Base-by-base conservation (phyloP, 2,888 invertebrate genomes). In the Pantelozetes paolii region DNA sequence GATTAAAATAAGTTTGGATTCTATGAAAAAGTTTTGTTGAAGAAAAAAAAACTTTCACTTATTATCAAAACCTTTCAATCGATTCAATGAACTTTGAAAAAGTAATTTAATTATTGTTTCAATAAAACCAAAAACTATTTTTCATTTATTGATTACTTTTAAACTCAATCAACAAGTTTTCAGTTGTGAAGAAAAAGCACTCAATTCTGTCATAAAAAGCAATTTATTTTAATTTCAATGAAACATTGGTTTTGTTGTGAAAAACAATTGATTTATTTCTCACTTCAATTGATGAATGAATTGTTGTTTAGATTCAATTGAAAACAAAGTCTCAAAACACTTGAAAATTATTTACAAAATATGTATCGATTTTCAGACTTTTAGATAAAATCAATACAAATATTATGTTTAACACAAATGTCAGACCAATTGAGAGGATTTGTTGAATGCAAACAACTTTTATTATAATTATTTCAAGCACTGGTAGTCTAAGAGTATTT, bases 101-200 rank as follows among this genome's bases (percentile, higher is more conserved):
- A n/a, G n/a, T n/a, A n/a, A n/a, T n/a, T n/a, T n/a, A n/a, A n/a
- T n/a, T n/a, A n/a, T n/a, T n/a, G n/a, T 45, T 45, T 45, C 15
- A 45, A 45, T 2, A 45, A 13, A n/a, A 45, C 15, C 5, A n/a
- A 45, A 45, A 45, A 45, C 13, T 40, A 18, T 13, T 40, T 40
- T 40, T 13, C 40, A 40, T 40, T 40, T 13, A 40, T 40, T 40
- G 40, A 40, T 9, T 13, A 40, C 8, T 40, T n/a, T 45, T 45
- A n/a, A n/a, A n/a, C n/a, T 45, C 45, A 45, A 18, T 45, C 45
- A 45, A 45, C 45, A 45, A 45, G 45, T 45, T 45, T 45, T 45
- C n/a, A 45, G 45, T 45, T 9, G n/a, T 18, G 45, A 45, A 2
- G 15, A n/a, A 45, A 45, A 40, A 45, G n/a, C 45, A 45, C 45